Base-by-base conservation (phyloP, 2,113 vertebrate species). In the Lethenteron camtschaticum region DNA sequence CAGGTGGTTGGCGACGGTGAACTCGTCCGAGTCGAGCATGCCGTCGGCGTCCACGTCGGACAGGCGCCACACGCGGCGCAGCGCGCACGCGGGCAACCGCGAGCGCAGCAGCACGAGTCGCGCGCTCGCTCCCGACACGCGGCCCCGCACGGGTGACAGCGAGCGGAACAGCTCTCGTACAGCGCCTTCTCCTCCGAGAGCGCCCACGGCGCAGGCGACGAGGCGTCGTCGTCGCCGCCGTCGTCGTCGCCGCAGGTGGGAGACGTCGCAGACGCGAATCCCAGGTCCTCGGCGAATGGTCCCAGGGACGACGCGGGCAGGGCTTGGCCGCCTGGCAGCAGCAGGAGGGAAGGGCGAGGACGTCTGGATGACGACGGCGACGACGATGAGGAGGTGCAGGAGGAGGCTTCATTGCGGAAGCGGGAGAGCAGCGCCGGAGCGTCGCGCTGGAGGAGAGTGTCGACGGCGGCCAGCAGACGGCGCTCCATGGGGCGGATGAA, bases 11-110 rank as follows among this genome's bases (percentile, higher is more conserved):
- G 63, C 63, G 10, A 66, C n/a, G 24, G 63, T 16, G 24, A 66
- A 66, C 63, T 66, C 63, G n/a, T 66, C 63, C 2, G 63, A 66
- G 63, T 66, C 63, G n/a, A 66, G 24, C 63, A 66, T 66, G n/a
- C 63, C 63, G 10, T 66, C 63, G n/a, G n/a, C 63, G 10, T 66
- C 63, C 9, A 66, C 24, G 63, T 66, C 63, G 9, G 63, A 66
- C 2, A 66, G 63, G 24, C 63, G 63, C 63, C 63, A 66, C n/a
- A 66, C 24, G 63, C 63, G 63, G 24, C 63, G n/a, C 9, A 66
- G 63, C n/a, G 24, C 63, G 10, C 9, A n/a, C n/a, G n/a, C 24
- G 63, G 63, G 63, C 63, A 66, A 66, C n/a, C 63, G 63, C 24
- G 63, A 66, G n/a, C 24, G 63, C n/a, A 66, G n/a, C 63, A 66